Base-by-base conservation (phyloP, 2,113 vertebrate species). In the Alexandromys fortis region DNA sequence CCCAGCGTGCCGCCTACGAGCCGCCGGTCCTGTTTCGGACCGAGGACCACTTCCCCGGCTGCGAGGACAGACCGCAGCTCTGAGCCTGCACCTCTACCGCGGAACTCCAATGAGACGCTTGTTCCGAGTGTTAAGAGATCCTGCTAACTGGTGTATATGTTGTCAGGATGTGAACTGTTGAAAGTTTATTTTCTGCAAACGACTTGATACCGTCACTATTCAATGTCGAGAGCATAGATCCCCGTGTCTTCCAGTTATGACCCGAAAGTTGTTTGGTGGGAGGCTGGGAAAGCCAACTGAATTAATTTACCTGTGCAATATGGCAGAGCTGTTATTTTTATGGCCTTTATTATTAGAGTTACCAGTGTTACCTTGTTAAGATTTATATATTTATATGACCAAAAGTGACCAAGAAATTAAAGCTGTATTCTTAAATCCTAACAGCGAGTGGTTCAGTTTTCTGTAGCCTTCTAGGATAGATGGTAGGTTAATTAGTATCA, bases 21-120 rank as follows among this genome's bases (percentile, higher is more conserved):
- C 97, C 99, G 86, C 99, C 99, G 6, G 95, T 96, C n/a, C 99
- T 99, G 92, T 99, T 99, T 97, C 99, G 98, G 95, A 99, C 99
- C 55, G 99, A 99, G 61, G 99, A 99, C 96, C 99, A 98, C 97
- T 99, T 99, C 95, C 99, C 99, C 0, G 97, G 99, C 35, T 97
- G 98, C 92, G 79, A 98, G 10, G 73, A 98, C 98, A 81, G 98
- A 73, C 98, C 98, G 28, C 96, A 92, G 45, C 93, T 90, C 90
- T 98, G 97, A 97, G 70, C 77, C 88, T 1, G 21, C 28, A 6
- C 8, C 61, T 4, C 13, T 7, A 0, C 47, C 2, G 73, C 67
- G 0, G 1, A 49, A 35, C 58, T 70, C 72, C 30, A 85, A 93
- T 75, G 94, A 79, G 96, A 89, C 77, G 38, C 96, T 67, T 21